Evolutionary conservation across 2,797 vertebrate genomes (phyloP), one percentile per base, ranked within the genome.

Genomic region (Chaetophractus vellerosus): DNA sequence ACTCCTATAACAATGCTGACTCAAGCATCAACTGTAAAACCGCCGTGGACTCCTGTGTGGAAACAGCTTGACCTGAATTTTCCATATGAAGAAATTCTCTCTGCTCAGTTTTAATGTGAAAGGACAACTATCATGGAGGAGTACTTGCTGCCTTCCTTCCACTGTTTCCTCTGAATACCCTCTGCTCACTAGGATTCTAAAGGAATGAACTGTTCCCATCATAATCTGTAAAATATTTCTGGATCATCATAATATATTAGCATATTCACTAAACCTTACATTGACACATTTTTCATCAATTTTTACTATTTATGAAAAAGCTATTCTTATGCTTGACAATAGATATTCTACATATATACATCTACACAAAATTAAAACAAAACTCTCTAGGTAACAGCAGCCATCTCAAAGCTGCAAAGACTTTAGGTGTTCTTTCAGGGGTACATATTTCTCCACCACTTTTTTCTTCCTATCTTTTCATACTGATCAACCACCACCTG

Each of bases 301-400:
- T 38, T 94, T 95, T 71, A 76, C 15, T 75, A 71, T 15, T 66
- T 93, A 61, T 82, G n/a, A 90, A 68, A 96, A 92, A 69, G 26
- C 41, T 72, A 14, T 23, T 36, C 28, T 92, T 92, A 69, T 45
- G 18, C 36, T 64, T 83, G 6, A 68, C 23, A 64, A 66, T 50
- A 33, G 31, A 71, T 72, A 57, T 48, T 59, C 57, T 7, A 82
- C 3, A 88, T 9, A 71, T 26, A 59, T 4, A 18, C 41, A 78
- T 63, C 23, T 57, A 71, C 6, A 72, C 10, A 88, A 79, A 83
- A 86, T 72, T 61, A 78, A 86, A 93, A n/a, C 76, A 61, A 84
- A 76, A 52, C 6, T 33, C 24, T 85, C 33, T 19, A 63, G 6
- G 9, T 33, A 95, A 61, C 76, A 85, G 15, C 7, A 63, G 16